phyloP scores from a whole-genome alignment of 2,797 vertebrate species.

The Balearica regulorum region DNA sequence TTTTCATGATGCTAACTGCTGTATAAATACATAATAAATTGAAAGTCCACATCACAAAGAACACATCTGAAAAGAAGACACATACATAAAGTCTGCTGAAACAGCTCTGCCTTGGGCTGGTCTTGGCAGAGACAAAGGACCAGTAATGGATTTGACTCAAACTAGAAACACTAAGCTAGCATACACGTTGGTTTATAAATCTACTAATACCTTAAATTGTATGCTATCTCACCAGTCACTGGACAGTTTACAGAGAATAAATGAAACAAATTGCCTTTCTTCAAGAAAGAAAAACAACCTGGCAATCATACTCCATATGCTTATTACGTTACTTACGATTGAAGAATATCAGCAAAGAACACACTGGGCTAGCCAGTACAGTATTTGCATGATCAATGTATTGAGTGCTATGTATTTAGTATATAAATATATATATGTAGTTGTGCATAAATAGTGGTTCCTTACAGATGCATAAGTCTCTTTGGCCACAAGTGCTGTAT shows the following conservation, averaged over 20 bases:
- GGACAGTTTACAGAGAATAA: neutral
- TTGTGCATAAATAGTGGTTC: neutral
- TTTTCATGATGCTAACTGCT: neutral
- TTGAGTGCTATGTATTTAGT: neutral
- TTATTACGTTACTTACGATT: neutral
- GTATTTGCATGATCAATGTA: neutral
- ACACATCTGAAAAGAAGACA: neutral
- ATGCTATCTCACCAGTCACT: neutral
- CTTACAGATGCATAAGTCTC: neutral
- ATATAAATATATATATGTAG: rapidly evolving
- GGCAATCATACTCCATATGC: neutral
- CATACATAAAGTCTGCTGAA: neutral
- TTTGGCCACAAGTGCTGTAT: neutral
- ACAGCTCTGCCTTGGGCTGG: conserved; percentile 4
- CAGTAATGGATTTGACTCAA: neutral
- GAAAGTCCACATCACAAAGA: neutral
- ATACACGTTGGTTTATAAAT: neutral
- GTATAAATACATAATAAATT: conserved; percentile 2
- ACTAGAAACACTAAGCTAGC: neutral
- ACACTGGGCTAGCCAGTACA: neutral
- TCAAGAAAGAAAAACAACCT: neutral
- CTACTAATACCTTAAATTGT: neutral
- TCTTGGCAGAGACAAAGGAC: neutral
- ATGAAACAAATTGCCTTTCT: neutral
- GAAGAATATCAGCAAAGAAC: neutral